A percentile compares a stretch with the other conserved stretches of the same genome.
Evolutionary conservation across 2,113 vertebrate genomes (phyloP).

Genomic region (Nothobranchius furzeri): DNA sequence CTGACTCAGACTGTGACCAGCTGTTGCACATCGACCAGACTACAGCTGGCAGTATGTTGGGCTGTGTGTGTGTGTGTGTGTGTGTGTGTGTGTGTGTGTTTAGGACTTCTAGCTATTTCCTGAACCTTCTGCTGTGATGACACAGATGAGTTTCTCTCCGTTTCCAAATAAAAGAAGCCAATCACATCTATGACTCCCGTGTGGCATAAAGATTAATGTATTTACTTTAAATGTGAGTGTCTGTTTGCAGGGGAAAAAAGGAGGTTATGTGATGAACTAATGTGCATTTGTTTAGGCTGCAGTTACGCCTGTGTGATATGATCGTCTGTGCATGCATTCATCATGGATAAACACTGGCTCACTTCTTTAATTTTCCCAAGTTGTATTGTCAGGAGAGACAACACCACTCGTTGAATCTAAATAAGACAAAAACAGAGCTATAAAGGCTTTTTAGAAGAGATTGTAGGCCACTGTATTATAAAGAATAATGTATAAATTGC

Average conservation of each 20-base stretch:
- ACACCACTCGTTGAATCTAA: background rate
- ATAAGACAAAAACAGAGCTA: constrained; percentile 3
- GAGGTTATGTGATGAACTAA: background rate
- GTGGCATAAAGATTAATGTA: constrained; percentile 3
- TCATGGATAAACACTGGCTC: constrained; percentile 1
- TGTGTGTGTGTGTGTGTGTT: background rate
- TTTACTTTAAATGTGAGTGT: background rate
- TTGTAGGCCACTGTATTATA: too few relatives aligned
- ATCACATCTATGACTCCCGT: constrained; percentile 31
- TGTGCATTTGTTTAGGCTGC: constrained; percentile 12
- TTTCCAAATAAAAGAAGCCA: constrained; percentile 31
- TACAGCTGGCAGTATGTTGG: constrained; percentile 28
- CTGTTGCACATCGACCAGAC: constrained; percentile 61
- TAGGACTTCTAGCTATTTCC: constrained; percentile 63
- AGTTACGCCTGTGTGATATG: constrained; percentile 4
- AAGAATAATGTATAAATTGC: too few relatives aligned
- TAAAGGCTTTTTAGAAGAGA: constrained; percentile 2
- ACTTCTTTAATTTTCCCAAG: constrained; percentile 13
- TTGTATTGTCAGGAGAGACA: background rate
- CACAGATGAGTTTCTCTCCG: constrained; percentile 47
- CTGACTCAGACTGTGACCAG: constrained; percentile 52
- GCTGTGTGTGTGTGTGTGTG: constrained; percentile 25
- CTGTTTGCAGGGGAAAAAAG: constrained; percentile 1
- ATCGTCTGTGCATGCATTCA: constrained; percentile 5
- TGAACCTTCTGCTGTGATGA: constrained; percentile 51